Percentiles rank a stretch among this genome's conserved stretches.
Conservation (phyloP, 2,113 vertebrate species). For the Ellobius talpinus region DNA sequence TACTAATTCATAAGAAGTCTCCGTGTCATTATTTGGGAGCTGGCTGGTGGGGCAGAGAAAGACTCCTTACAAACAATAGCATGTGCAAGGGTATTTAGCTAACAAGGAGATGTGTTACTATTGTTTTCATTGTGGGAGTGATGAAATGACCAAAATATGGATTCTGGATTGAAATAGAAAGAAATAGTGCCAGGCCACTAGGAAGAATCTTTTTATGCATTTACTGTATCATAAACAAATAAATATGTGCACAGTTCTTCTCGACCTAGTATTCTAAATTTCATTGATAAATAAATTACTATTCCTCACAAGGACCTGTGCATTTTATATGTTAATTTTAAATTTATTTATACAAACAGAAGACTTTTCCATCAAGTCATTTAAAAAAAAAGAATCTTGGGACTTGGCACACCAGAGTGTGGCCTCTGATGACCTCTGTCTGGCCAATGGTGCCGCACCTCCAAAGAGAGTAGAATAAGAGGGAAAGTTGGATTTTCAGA, state of each 20-base stretch:
- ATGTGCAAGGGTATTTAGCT: not conserved
- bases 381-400: not conserved
- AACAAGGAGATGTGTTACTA: not conserved
- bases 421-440: not conserved
- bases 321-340: conserved; percentile 3
- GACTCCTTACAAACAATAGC: not conserved
- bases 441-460: not conserved
- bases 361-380: not conserved
- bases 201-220: not conserved
- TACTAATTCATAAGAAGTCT: not conserved
- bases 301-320: not conserved
- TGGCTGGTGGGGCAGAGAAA: not conserved
- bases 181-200: not conserved
- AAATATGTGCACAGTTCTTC: not conserved
- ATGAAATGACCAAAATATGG: not conserved
- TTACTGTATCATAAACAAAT: not conserved
- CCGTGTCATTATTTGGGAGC: not conserved
- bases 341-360: conserved; percentile 19
- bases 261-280: not conserved
- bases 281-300: not conserved
- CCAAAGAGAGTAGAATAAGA: not conserved
- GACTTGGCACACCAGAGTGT: not conserved
- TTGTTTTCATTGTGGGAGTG: not conserved
- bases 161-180: not conserved
- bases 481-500: not conserved